Evolutionary conservation across 1,140 invertebrate species (phyloP).

Genomic region (Drosophila asahinai): DNA sequence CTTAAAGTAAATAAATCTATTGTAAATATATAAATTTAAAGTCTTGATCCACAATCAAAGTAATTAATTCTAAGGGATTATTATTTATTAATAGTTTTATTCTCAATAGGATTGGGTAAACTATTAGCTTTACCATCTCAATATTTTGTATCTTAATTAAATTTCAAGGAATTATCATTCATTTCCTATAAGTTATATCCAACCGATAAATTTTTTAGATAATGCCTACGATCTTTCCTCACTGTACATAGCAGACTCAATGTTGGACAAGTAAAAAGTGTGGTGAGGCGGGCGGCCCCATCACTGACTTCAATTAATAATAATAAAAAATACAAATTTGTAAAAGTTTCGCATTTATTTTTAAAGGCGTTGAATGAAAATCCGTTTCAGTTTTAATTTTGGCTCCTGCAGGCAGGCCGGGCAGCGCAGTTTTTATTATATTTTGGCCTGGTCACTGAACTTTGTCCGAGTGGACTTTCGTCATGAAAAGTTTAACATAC

Average conservation of each 20-base stretch:
- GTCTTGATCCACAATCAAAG: background rate
- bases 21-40: background rate
- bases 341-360: constrained; percentile 80
- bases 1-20: background rate
- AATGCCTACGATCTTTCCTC: background rate
- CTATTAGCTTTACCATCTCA: too few species aligned
- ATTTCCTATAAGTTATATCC: too few species aligned
- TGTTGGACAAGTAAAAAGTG: constrained; percentile 46
- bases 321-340: constrained; percentile 66
- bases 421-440: constrained; percentile 2
- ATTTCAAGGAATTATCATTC: too few species aligned
- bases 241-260: constrained; percentile 15
- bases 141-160: too few species aligned
- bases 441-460: constrained; percentile 69
- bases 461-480: constrained; percentile 82
- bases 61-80: background rate
- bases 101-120: too few species aligned
- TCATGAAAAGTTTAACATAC: constrained; percentile 73
- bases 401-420: constrained; percentile 14
- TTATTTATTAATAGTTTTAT: too few species aligned
- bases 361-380: constrained; percentile 73
- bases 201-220: background rate
- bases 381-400: constrained; percentile 67
- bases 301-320: constrained; percentile 61
- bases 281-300: background rate